phyloP scores from a whole-genome alignment of 2,888 invertebrate genomes.

The Mimas tiliae region DNA sequence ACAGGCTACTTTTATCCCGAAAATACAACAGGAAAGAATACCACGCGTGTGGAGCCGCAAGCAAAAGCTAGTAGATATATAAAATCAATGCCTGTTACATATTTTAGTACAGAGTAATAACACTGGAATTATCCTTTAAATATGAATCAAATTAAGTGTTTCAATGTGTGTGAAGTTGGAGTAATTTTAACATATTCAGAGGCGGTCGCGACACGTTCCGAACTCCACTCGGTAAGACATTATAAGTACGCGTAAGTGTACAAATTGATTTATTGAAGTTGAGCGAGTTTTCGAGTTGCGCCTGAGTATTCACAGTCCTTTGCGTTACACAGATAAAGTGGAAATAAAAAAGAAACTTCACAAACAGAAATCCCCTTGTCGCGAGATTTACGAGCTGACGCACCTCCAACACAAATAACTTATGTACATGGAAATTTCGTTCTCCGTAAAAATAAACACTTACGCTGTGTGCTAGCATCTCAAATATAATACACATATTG shows the following conservation, averaged over 20 bases:
- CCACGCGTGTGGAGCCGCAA: too few relatives aligned
- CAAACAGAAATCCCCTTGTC: slow-evolving; percentile 83
- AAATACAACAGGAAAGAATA: too few relatives aligned
- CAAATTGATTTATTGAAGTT: slow-evolving; percentile 85
- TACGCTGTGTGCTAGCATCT: slow-evolving; percentile 39
- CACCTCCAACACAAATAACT: slow-evolving; percentile 77
- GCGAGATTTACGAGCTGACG: slow-evolving; percentile 82
- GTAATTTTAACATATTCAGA: slow-evolving; percentile 64
- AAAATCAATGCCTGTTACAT: too few relatives aligned
- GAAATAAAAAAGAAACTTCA: slow-evolving; percentile 83
- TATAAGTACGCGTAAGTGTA: slow-evolving; percentile 80
- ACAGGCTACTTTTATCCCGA: too few relatives aligned
- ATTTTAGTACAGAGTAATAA: background rate
- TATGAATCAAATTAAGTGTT: slow-evolving; percentile 20
- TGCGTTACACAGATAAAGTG: slow-evolving; percentile 80
- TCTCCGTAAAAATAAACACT: slow-evolving; percentile 63
- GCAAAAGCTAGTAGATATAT: too few relatives aligned
- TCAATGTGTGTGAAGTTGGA: slow-evolving; percentile 40
- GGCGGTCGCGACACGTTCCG: slow-evolving; percentile 68
- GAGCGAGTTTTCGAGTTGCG: slow-evolving; percentile 77
- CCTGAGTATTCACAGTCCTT: slow-evolving; percentile 80
- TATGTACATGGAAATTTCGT: slow-evolving; percentile 80
- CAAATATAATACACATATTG: slow-evolving; percentile 34
- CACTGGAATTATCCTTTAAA: background rate
- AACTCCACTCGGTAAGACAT: slow-evolving; percentile 63